phyloP scores from a whole-genome alignment of 1,140 invertebrate species.

The Bombus waltoni region DNA sequence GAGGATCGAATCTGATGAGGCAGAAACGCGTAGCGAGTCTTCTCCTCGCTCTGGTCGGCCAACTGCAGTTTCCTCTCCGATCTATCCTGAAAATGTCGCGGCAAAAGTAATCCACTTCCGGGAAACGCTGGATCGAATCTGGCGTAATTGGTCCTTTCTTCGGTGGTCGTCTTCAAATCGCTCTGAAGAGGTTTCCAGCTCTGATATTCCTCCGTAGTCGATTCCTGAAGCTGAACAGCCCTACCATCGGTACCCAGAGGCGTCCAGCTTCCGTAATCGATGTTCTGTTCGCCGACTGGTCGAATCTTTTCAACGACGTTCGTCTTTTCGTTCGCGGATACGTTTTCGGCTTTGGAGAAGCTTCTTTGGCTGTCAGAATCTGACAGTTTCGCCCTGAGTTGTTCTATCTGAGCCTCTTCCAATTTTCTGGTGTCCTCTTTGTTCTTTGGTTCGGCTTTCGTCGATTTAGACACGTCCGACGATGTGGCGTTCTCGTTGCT shows the following conservation, averaged over 20 bases:
- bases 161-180: not conserved
- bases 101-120: constrained; percentile 51
- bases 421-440: constrained; percentile 60
- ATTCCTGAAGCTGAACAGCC: constrained; percentile 39
- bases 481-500: not conserved
- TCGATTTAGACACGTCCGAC: not conserved
- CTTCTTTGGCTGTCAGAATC: not conserved
- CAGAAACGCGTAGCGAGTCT: constrained; percentile 63
- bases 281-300: constrained; percentile 25
- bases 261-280: constrained; percentile 74
- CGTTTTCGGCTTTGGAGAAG: not conserved
- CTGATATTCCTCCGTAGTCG: constrained; percentile 62
- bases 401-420: constrained; percentile 64
- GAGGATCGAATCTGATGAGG: constrained; percentile 70
- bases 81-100: constrained; percentile 62
- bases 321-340: not conserved
- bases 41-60: constrained; percentile 21
- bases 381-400: constrained; percentile 52
- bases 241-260: constrained; percentile 65
- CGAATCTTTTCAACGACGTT: not conserved
- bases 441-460: constrained; percentile 13
- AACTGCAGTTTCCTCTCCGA: constrained; percentile 58
- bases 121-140: constrained; percentile 17
- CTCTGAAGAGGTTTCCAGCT: constrained; percentile 70
- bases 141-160: constrained; percentile 36